phyloP scores from a whole-genome alignment of 2,888 invertebrate genomes.

The Melinopterus prodromus region DNA sequence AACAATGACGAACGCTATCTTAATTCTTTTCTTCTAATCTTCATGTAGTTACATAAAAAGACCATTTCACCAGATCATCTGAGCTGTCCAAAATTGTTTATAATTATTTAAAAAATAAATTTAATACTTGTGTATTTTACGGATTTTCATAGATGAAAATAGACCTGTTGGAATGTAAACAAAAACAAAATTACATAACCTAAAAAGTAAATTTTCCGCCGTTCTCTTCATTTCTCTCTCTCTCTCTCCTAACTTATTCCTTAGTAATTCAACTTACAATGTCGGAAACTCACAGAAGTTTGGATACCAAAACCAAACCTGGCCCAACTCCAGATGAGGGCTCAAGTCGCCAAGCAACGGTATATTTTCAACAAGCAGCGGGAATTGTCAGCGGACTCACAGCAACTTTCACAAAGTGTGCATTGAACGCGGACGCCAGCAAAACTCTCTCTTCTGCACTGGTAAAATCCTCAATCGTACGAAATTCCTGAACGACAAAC shows the following conservation, averaged over 20 bases:
- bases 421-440: slow-evolving; percentile 40
- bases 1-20: too few relatives aligned
- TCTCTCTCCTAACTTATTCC: background rate
- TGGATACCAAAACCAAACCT: background rate
- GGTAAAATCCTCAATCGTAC: slow-evolving; percentile 7
- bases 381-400: background rate
- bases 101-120: too few relatives aligned
- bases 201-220: background rate
- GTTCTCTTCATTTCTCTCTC: background rate
- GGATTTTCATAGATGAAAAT: background rate
- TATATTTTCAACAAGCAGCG: background rate
- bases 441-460: slow-evolving; percentile 30
- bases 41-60: too few relatives aligned
- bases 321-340: slow-evolving; percentile 8
- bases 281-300: background rate
- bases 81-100: too few relatives aligned
- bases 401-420: slow-evolving; percentile 43
- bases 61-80: too few relatives aligned
- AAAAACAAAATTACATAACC: background rate
- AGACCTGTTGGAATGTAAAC: background rate
- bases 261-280: background rate
- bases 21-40: too few relatives aligned
- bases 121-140: too few relatives aligned
- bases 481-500: slow-evolving; percentile 6
- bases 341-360: slow-evolving; percentile 10